Base-by-base conservation (phyloP, 2,113 vertebrate species). In the Telmatochromis sp. region DNA sequence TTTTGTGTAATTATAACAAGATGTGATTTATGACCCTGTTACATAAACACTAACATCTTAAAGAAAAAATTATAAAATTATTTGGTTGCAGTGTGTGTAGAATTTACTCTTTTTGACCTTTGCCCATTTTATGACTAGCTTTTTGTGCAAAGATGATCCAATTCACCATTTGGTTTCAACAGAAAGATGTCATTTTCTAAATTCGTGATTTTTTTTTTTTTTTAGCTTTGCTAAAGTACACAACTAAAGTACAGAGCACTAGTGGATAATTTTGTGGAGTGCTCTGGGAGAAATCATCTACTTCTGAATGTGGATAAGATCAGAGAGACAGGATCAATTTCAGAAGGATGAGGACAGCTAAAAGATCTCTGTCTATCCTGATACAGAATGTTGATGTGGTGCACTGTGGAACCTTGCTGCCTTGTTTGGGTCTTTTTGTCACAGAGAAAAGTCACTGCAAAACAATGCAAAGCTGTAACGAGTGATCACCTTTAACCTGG, bases 241-340 rank as follows among this genome's bases (percentile, higher is more conserved):
- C 1, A 57, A 26, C 12, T 57, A 26, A 57, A 26, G 54, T 14
- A 3, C 21, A 26, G 54, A 26, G 7, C 54, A 57, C 12, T 57
- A 14, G 23, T 26, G 7, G 54, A 2, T 5, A 26, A 5, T 8
- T 57, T 57, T 57, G 54, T 26, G 2, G 54, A 57, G 12, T 26
- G 54, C 54, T 26, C 54, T 8, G 23, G 7, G 54, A 57, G 23
- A 26, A 57, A 26, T 0, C 12, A 5, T 57, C 12, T 57, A 14
- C 12, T 57, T 26, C 54, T 57, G 54, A 57, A 26, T 57, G 54
- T 57, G 23, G 54, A 26, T 26, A 0, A 57, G 21, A 0, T 0
- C 54, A 57, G 0, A 57, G 23, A 57, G 23, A 26, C 54, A 26
- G 23, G 54, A 23, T 57, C 12, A 57, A 14, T 1, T 57, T 7